Base-by-base conservation (phyloP, 2,888 invertebrate genomes). In the Apantesis nais region DNA sequence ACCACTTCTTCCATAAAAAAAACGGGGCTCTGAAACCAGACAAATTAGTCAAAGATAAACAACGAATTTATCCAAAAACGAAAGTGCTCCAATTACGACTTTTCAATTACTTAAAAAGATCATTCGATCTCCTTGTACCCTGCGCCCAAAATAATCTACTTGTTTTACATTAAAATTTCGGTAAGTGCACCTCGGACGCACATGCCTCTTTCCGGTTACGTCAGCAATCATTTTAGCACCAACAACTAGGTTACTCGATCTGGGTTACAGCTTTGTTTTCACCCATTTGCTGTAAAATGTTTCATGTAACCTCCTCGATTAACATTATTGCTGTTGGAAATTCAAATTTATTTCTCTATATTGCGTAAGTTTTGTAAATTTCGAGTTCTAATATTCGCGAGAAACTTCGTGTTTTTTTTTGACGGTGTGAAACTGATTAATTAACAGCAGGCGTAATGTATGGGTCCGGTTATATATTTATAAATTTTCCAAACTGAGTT, bases 231-330 rank as follows among this genome's bases (percentile, higher is more conserved):
- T 74, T 85, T 73, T 78, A 71, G 74, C 71, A 61, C 72, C n/a
- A 44, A 55, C 72, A 77, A 71, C 74, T 78, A 71, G 74, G 77
- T 78, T 78, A 75, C 44, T 22, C 58, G 52, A 86, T 75, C 75
- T 78, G 76, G 86, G 86, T 86, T 87, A 84, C 66, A 72, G 78
- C 73, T 77, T 78, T 82, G 78, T 83, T 84, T 82, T 80, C 83
- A 81, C 77, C 83, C 81, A 86, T 83, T 87, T 84, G 75, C 78
- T 73, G 72, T 44, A 74, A 81, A 82, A 82, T 74, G 62, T 74
- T 76, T 78, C 75, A 78, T 74, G 78, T 82, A 75, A 77, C 80
- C 82, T 67, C 64, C 62, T 72, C 7, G 67, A 55, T 55, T 55
- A 62, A 31, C 41, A 58, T 81, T 76, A 75, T 62, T 64, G 37